Evolutionary conservation across 2,797 vertebrate genomes (phyloP), one percentile per base, ranked within the genome.

Genomic region (Acanthis flammea): DNA sequence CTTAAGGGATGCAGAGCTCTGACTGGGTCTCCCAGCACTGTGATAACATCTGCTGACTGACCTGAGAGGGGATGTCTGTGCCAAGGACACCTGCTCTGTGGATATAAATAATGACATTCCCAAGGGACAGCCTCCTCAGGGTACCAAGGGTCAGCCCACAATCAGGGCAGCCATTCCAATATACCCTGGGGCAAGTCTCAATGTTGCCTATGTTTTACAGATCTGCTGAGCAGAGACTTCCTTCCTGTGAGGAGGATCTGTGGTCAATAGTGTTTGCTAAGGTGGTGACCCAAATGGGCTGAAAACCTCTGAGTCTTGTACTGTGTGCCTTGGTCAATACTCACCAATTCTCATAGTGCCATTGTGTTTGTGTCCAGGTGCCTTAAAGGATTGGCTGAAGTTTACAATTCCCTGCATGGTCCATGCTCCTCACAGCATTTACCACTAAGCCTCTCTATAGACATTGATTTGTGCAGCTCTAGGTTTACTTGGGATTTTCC

Each of bases 151-250:
- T 24, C 31, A 58, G 55, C 22, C 35, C 65, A 71, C 21, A 45
- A 10, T 30, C 44, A 55, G 31, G 19, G 12, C 27, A 65, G 41
- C 23, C 0, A 1, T 82, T 70, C 67, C 81, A 80, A 14, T 0
- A 0, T 10, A 12, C 76, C 13, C 45, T 42, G 18, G 14, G 28
- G 30, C 25, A 45, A 58, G 6, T n/a, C 71, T 60, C 30, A 41
- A 2, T 2, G 0, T 19, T 7, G 1, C 23, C 27, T 12, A 6
- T 0, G 0, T 63, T 68, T 88, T 39, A 57, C n/a, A 73, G 50
- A 88, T 24, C 51, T 66, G 33, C 48, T 83, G 18, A 58, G 61
- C 54, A 83, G 61, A 78, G 21, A 19, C 68, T 71, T 58, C 50
- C 23, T 37, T 62, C 30, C 50, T n/a, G 23, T 37, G 62, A 76